A percentile compares a stretch with the other conserved stretches of the same genome.
phyloP scores from a whole-genome alignment of 2,113 vertebrate species.

The Thalassarche chlororhynchos region DNA sequence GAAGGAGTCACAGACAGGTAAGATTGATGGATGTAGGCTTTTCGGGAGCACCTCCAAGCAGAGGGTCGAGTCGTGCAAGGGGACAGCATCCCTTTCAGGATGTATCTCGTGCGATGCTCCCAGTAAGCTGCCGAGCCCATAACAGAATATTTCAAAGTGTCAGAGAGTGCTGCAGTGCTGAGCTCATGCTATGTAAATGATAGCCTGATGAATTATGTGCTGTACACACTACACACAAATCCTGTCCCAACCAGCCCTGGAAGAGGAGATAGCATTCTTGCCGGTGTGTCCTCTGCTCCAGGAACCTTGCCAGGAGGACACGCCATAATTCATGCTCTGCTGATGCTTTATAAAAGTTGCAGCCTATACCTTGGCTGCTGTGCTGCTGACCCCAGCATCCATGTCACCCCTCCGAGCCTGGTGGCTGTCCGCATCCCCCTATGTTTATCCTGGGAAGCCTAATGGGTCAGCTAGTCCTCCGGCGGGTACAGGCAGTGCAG shows the following conservation, averaged over 20 bases:
- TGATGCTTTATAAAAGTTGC: slow-evolving; percentile 61
- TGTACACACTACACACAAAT: slow-evolving; percentile 52
- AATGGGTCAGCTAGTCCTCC: fast-evolving
- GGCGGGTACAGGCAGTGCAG: neutral
- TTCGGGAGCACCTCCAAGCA: neutral
- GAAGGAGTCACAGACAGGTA: slow-evolving; percentile 74
- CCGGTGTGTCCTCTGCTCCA: slow-evolving; percentile 45
- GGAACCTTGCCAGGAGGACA: slow-evolving; percentile 51
- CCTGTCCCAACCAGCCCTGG: slow-evolving; percentile 39
- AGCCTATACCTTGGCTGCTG: slow-evolving; percentile 10
- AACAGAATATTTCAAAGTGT: slow-evolving; percentile 32
- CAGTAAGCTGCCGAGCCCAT: neutral
- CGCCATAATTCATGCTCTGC: slow-evolving; percentile 54
- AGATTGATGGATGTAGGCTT: neutral
- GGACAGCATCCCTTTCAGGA: neutral
- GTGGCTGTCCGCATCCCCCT: fast-evolving
- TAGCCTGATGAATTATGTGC: slow-evolving; percentile 43
- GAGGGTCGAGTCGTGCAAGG: neutral
- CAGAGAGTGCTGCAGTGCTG: slow-evolving; percentile 51
- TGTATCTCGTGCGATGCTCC: neutral
- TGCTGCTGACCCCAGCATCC: slow-evolving; percentile 48
- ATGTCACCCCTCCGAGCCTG: neutral
- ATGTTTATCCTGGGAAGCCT: neutral
- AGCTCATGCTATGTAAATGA: slow-evolving; percentile 55
- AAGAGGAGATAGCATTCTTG: slow-evolving; percentile 31